These are phyloP conservation scores for Corythaeola cristata DNA, from an alignment of 2,113 vertebrate genomes.

Conservation along the genomic window DNA sequence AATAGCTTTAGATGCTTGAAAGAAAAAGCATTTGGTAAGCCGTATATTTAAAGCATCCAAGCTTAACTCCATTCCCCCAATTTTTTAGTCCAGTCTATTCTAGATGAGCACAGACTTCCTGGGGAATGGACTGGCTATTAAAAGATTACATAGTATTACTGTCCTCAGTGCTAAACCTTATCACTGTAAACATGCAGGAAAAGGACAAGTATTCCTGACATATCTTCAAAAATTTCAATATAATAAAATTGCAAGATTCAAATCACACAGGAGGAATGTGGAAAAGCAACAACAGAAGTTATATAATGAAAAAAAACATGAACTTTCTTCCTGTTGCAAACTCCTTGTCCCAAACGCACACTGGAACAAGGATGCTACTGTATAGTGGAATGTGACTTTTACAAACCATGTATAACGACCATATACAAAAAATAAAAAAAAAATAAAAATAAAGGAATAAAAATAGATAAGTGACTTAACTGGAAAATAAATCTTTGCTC, in stretches of 20 bases:
- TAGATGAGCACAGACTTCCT: neutral
- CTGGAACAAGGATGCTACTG: neutral
- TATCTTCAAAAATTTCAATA: neutral
- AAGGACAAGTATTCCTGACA: neutral
- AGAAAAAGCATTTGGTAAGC: neutral
- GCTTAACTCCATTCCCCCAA: neutral
- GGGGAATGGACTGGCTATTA: neutral
- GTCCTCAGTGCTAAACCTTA: neutral
- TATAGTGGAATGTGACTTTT: neutral
- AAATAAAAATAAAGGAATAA: neutral
- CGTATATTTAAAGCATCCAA: neutral
- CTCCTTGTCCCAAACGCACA: neutral
- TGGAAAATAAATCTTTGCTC: neutral
- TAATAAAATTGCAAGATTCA: neutral
- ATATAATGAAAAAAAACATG: neutral
- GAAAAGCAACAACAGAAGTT: neutral
- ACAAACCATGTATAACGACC: neutral
- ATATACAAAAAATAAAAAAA: neutral
- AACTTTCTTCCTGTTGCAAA: neutral
- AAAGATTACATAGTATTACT: neutral
- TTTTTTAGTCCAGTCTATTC: neutral
- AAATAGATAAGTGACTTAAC: neutral
- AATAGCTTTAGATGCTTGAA: neutral
- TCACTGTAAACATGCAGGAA: neutral
- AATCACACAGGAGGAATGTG: neutral